Evolutionary conservation across 2,888 invertebrate species (phyloP).

Genomic region (Podotricha telesiphe): DNA sequence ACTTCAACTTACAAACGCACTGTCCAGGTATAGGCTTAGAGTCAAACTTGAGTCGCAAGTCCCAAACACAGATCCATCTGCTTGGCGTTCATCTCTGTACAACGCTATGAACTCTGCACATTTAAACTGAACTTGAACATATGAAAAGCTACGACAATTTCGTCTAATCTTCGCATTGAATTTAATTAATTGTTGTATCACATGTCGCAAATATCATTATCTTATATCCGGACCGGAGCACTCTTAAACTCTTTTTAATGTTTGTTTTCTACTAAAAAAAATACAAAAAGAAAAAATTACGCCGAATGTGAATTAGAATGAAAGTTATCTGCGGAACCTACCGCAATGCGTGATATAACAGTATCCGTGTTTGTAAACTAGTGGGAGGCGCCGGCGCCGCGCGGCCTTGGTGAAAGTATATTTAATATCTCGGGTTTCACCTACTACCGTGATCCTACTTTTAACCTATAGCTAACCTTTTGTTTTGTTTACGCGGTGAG

Average conservation of each 20-base stretch:
- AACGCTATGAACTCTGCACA: no score
- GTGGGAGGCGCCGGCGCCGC: conserved; percentile 57
- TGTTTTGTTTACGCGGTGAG: neutral
- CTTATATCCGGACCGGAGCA: neutral
- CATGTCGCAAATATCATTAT: neutral
- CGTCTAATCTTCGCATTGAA: no score
- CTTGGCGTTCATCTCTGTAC: no score
- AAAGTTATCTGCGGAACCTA: conserved; percentile 51
- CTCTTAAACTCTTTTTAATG: neutral
- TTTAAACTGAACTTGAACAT: no score
- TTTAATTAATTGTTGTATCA: no score
- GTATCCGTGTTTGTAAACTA: conserved; percentile 56
- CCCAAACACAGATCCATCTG: no score
- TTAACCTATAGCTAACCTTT: neutral
- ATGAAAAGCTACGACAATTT: no score
- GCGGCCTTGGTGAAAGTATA: conserved; percentile 77
- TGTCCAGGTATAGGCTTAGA: no score
- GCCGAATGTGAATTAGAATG: conserved; percentile 46
- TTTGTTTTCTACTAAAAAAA: neutral
- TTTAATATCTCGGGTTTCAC: conserved; percentile 63
- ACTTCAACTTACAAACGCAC: no score
- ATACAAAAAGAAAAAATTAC: neutral
- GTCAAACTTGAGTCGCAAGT: no score
- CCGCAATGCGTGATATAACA: conserved; percentile 66
- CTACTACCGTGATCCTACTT: conserved; percentile 43